Evolutionary conservation across 2,797 vertebrate species (phyloP), one percentile per base, ranked within the genome.

Genomic region (Austrolebias charrua): DNA sequence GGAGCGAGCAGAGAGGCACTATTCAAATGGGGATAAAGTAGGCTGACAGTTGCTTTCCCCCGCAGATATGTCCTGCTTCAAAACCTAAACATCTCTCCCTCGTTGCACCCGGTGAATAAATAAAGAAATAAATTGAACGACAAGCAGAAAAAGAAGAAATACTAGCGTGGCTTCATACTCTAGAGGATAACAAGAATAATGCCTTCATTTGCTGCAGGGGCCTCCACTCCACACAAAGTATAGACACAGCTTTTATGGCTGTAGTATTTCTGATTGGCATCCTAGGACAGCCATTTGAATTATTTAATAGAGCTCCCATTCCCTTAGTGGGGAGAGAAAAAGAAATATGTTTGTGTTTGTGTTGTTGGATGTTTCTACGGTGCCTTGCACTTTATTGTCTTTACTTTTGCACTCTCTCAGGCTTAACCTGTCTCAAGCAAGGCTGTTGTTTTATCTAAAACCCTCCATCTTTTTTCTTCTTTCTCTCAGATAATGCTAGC

Each of bases 261-360:
- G 88, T 90, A 91, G 91, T 93, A 93, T 93, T 92, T 93, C 91
- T 93, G 92, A 93, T 92, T 91, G 91, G 89, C 91, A 89, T 91
- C 87, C 83, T 84, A 91, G 89, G 88, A 90, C 89, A 90, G 81
- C 84, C 78, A 81, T 92, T 91, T 93, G 89, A 93, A 93, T 93
- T 92, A 93, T 93, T 93, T 91, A 93, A 93, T 85, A 89, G 83
- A 84, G 81, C 80, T 69, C 77, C 75, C 73, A 64, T 86, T 88
- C 74, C 77, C 80, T 81, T 65, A 73, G 84, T 76, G 78, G 75
- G 69, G 70, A 50, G 57, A 79, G 72, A 71, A 73, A 52, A 78
- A 86, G 64, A 85, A 83, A 86, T 84, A 81, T 85, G 80, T 85
- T 71, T 81, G 63, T 75, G 73, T 77, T 77, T 78, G 73, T 66